These are phyloP conservation scores for Sepiola atlantica DNA, from an alignment of 2,888 invertebrate species.

Conservation along the genomic window DNA sequence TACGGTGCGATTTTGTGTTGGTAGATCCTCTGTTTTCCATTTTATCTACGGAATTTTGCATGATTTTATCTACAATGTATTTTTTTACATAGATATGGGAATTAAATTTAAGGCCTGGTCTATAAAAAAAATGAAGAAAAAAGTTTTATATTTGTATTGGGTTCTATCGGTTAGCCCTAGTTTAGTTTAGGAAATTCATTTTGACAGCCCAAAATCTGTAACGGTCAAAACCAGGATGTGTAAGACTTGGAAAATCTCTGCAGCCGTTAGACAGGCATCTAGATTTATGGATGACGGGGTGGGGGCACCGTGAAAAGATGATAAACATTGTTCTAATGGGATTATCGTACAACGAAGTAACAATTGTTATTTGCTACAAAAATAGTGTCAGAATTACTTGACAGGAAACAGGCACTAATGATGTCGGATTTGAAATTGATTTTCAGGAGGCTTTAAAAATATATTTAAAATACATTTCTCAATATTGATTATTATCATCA, in stretches of 20 bases:
- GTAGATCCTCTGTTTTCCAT: too few relatives aligned
- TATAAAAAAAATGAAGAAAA: too few relatives aligned
- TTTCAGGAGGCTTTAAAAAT: neutral
- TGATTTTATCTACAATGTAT: too few relatives aligned
- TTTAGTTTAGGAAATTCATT: neutral
- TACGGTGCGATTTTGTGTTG: too few relatives aligned
- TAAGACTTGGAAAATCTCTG: neutral
- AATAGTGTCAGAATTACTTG: neutral
- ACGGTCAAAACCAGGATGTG: neutral
- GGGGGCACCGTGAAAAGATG: neutral
- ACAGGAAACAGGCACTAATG: neutral
- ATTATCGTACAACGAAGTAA: neutral
- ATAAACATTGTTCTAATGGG: neutral
- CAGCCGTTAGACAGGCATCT: neutral
- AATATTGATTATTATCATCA: neutral
- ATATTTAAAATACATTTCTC: slow-evolving; percentile 32
- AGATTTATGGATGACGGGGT: neutral
- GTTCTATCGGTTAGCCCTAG: neutral
- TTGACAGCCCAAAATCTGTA: neutral
- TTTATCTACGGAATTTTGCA: too few relatives aligned
- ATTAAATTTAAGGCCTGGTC: too few relatives aligned
- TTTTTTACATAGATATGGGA: too few relatives aligned
- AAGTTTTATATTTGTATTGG: too few relatives aligned
- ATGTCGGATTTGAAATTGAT: slow-evolving; percentile 19
- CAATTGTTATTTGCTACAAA: neutral